Percentiles rank a stretch among this genome's conserved stretches.
Conservation (phyloP, 30 jellyfish, hydroid and myxozoan species). For the Aurelia aurita region DNA sequence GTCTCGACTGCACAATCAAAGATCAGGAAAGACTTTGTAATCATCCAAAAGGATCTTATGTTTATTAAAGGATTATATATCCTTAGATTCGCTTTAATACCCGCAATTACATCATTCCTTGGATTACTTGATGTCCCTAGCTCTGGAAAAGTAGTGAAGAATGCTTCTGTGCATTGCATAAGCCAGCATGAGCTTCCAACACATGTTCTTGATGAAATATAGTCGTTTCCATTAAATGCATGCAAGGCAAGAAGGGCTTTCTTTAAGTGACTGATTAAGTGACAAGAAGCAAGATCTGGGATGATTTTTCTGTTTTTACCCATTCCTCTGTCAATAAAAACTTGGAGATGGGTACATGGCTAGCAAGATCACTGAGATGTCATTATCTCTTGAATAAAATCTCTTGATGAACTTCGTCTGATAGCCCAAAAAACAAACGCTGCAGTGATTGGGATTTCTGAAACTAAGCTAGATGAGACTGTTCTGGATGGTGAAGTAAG, state of each 20-base stretch:
- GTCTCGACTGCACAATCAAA: too few relatives aligned
- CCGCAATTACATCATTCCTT: not conserved
- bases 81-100: too few relatives aligned
- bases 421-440: too few relatives aligned
- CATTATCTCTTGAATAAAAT: not conserved
- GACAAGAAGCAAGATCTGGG: conserved; percentile 10
- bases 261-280: not conserved
- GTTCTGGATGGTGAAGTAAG: too few relatives aligned
- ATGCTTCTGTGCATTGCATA: not conserved
- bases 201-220: conserved; percentile 3
- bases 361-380: conserved; percentile 20
- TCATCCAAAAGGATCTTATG: too few relatives aligned
- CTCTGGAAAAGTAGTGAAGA: not conserved
- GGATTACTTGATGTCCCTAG: conserved; percentile 1
- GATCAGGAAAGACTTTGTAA: too few relatives aligned
- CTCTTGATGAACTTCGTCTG: too few relatives aligned
- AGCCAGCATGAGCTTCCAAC: conserved; percentile 15
- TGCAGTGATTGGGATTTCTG: too few relatives aligned
- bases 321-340: conserved; percentile 5
- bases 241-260: conserved; percentile 32
- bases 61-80: too few relatives aligned
- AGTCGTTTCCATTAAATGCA: conserved; percentile 27
- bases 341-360: conserved; percentile 1
- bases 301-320: conserved; percentile 15
- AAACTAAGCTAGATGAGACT: too few relatives aligned